Evolutionary conservation across 2,797 vertebrate genomes (phyloP).

Genomic region (Sebastiscus tertius): DNA sequence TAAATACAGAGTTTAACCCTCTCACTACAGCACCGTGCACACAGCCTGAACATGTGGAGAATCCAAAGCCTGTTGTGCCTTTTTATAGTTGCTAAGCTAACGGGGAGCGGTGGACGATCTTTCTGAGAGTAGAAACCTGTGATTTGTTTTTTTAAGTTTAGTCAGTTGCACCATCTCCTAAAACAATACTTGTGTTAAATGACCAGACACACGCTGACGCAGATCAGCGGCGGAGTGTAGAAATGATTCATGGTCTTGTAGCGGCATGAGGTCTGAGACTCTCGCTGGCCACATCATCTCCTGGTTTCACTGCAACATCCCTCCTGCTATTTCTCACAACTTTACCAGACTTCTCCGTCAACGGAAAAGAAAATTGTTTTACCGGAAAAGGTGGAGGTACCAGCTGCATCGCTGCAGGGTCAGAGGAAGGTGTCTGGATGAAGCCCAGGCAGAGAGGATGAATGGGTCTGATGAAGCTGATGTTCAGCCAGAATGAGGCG

Average conservation of each 20-base stretch:
- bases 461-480: background rate
- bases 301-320: background rate
- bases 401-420: constrained; percentile 15
- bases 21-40: background rate
- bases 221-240: constrained; percentile 19
- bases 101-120: background rate
- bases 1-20: background rate
- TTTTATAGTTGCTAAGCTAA: background rate
- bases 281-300: constrained; percentile 35
- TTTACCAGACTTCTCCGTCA: constrained; percentile 24
- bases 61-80: background rate
- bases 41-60: background rate
- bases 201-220: constrained; percentile 21
- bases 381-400: constrained; percentile 15
- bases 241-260: constrained; percentile 51
- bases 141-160: background rate
- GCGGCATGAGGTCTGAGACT: constrained; percentile 43
- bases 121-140: constrained; percentile 7
- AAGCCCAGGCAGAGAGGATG: constrained; percentile 5
- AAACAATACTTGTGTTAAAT: constrained; percentile 6
- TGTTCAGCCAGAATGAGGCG: background rate
- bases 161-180: background rate
- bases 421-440: constrained; percentile 13
- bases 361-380: constrained; percentile 17
- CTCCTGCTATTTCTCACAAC: constrained; percentile 33